A percentile compares a stretch with the other conserved stretches of the same genome.
phyloP scores from a whole-genome alignment of 2,888 invertebrate genomes.

The Orthosia incerta region DNA sequence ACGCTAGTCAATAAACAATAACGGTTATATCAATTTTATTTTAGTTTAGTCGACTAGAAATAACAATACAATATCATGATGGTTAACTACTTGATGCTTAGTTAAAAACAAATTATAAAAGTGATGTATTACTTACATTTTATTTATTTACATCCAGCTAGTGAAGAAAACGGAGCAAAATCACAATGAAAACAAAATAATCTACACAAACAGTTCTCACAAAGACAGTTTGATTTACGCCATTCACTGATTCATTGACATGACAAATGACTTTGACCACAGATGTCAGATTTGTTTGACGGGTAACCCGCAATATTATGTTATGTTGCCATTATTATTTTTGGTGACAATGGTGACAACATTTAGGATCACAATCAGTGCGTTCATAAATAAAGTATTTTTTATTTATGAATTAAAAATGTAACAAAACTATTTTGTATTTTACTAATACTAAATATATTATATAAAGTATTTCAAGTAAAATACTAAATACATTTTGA shows the following conservation, averaged over 20 bases:
- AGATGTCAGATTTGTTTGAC: neutral
- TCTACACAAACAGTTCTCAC: neutral
- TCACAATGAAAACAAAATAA: neutral
- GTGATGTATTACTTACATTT: slow-evolving; percentile 1
- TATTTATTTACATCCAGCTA: neutral
- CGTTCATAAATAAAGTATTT: neutral
- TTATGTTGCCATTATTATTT: neutral
- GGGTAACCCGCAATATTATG: no score
- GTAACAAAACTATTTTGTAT: neutral
- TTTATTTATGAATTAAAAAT: no score
- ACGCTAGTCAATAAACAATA: no score
- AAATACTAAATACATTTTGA: neutral
- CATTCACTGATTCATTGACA: no score
- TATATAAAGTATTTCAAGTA: neutral
- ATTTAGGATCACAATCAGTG: neutral
- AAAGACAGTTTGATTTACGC: neutral
- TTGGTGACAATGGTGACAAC: neutral
- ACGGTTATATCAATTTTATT: no score
- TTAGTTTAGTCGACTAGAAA: no score
- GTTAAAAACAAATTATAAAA: neutral
- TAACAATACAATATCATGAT: no score
- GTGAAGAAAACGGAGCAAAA: neutral
- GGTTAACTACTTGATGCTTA: no score
- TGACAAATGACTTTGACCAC: neutral
- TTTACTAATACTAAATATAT: neutral